Base-by-base conservation (phyloP, 64 coral and sea anemone genomes). In the Montipora sp. region DNA sequence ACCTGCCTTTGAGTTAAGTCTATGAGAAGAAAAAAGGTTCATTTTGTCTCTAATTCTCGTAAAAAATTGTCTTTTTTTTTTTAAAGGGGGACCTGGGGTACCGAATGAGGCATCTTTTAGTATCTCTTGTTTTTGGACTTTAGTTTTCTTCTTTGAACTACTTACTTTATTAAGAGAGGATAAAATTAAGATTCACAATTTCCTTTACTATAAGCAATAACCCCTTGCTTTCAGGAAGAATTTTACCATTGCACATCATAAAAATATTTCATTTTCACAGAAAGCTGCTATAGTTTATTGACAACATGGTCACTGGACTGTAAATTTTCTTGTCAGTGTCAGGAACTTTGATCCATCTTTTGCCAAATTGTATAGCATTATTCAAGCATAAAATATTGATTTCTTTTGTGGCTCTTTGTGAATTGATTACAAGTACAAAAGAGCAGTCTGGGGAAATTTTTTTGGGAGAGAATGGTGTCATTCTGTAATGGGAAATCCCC, bases 341-440 rank as follows among this genome's bases (percentile, higher is more conserved):
- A 12, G 9, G 13, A 0, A 7, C 19, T 85, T 65, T 82, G 15
- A 70, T 72, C 65, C 46, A 49, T 81, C 68, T 84, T 84, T 85
- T 85, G 8, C 65, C 23, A 16, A 85, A 16, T 85, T 27, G 68
- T 13, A 71, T 18, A 13, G 11, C 44, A 16, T 85, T 85, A 50
- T 65, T 71, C 68, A 85, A 51, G 4, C 82, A 85, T 85, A 12
- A 85, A 85, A 71, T 85, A 72, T 85, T 85, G 60, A 85, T 85
- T 3, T 22, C 9, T n/a, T 85, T 85, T 70, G 82, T 72, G 22
- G 44, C 45, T 48, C 19, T 70, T 12, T 63, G 27, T 69, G 61
- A 71, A 85, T 20, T 85, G 2, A 5, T 23, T 69, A 7, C 9
- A 70, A 85, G 44, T 57, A 15, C 36, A 85, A 85, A 72, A 66